Conservation (phyloP, 1,140 invertebrate genomes). For the Brachionus plicatilis region DNA sequence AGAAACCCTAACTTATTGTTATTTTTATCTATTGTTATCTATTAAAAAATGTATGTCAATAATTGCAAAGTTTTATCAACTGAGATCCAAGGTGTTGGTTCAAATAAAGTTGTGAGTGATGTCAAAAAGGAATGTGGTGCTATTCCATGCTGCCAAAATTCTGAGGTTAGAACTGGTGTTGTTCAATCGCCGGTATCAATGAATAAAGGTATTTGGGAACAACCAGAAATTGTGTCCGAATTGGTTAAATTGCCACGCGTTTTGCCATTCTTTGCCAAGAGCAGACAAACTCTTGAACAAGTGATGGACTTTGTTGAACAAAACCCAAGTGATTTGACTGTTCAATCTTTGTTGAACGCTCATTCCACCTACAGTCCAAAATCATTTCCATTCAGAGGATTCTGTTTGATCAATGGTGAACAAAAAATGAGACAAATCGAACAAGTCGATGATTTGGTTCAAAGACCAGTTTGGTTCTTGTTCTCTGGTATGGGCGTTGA, state of each 20-base stretch:
- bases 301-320: constrained; percentile 16
- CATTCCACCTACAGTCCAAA: constrained; percentile 10
- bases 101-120: neutral
- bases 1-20: neutral
- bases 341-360: constrained; percentile 4
- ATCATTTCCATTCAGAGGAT: neutral
- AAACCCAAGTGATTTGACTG: constrained; percentile 1
- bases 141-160: no score
- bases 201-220: neutral
- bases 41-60: neutral
- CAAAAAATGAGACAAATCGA: constrained; percentile 36
- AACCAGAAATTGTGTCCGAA: neutral
- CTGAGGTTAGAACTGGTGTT: no score
- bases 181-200: no score
- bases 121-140: neutral
- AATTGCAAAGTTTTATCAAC: neutral
- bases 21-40: neutral
- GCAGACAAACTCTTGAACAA: neutral
- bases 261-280: neutral
- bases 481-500: constrained; percentile 95
- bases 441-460: neutral
- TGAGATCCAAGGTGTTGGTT: neutral
- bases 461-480: constrained; percentile 79
- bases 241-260: constrained; percentile 5
- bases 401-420: constrained; percentile 19